Percentiles rank a stretch among this genome's conserved stretches.
These are phyloP conservation scores for Mesorhabditis belari DNA, from an alignment of 2,888 invertebrate genomes.

Conservation along the genomic window DNA sequence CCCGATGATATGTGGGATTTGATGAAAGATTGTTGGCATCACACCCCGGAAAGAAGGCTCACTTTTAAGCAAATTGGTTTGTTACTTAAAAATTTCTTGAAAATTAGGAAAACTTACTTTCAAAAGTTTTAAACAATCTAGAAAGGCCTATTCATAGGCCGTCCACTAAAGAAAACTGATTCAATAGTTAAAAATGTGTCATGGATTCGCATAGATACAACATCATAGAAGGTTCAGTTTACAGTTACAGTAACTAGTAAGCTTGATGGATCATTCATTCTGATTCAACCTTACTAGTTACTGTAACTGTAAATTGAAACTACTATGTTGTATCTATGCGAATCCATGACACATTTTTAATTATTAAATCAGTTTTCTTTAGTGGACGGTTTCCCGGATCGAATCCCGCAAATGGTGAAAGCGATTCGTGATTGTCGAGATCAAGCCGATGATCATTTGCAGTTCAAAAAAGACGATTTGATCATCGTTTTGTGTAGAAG, in stretches of 20 bases:
- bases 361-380: neutral
- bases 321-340: too few relatives aligned
- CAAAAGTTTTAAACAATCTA: neutral
- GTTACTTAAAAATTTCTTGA: constrained; percentile 19
- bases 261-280: too few relatives aligned
- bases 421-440: constrained; percentile 65
- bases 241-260: too few relatives aligned
- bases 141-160: neutral
- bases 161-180: neutral
- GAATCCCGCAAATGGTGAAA: constrained; percentile 82
- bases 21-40: constrained; percentile 94
- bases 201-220: too few relatives aligned
- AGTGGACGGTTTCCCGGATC: constrained; percentile 67
- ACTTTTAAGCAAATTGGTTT: constrained; percentile 73
- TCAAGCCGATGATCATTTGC: constrained; percentile 68
- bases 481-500: constrained; percentile 84
- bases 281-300: too few relatives aligned
- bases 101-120: constrained; percentile 1
- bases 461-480: constrained; percentile 78
- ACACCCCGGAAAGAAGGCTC: constrained; percentile 79
- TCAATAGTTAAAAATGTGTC: constrained; percentile 9
- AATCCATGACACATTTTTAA: neutral
- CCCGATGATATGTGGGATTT: constrained; percentile 82
- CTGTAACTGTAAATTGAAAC: too few relatives aligned
- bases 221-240: too few relatives aligned